phyloP scores from a whole-genome alignment of 2,113 vertebrate genomes.

The Cyprinodon tularosa region DNA sequence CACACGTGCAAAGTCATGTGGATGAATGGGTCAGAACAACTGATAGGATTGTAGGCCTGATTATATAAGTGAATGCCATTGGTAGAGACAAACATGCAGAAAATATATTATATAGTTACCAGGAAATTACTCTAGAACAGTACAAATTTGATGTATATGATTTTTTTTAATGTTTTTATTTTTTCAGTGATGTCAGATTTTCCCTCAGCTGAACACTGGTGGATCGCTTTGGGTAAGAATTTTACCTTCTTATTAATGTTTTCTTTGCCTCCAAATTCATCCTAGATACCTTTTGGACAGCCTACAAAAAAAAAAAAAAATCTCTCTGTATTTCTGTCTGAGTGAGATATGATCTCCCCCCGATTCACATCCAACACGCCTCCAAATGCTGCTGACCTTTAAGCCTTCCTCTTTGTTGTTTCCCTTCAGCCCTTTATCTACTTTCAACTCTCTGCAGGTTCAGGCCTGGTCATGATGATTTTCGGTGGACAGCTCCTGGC shows the following conservation, averaged over 20 bases:
- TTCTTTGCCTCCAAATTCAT: slow-evolving; percentile 4
- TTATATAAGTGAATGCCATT: slow-evolving; percentile 46
- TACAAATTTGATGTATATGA: neutral
- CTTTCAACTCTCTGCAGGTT: slow-evolving; percentile 75
- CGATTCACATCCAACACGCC: neutral
- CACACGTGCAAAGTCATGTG: slow-evolving; percentile 27
- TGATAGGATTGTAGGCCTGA: slow-evolving; percentile 51
- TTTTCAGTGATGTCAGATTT: slow-evolving; percentile 79
- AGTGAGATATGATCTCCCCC: neutral
- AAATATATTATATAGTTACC: neutral
- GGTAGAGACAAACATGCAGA: neutral
- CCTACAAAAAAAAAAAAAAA: neutral
- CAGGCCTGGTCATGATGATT: slow-evolving; percentile 88
- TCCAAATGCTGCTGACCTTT: neutral
- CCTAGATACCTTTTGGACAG: neutral
- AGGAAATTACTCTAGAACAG: neutral
- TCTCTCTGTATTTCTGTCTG: neutral
- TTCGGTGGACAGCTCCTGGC: slow-evolving; percentile 87
- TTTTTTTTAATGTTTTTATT: slow-evolving; percentile 1
- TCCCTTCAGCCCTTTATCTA: neutral
- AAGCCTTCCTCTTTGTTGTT: neutral
- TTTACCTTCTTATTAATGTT: neutral
- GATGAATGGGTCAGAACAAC: slow-evolving; percentile 48
- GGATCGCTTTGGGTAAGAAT: slow-evolving; percentile 81
- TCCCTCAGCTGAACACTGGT: slow-evolving; percentile 81